phyloP scores from a whole-genome alignment of 1,140 invertebrate genomes.

The Platorchestia sp. region DNA sequence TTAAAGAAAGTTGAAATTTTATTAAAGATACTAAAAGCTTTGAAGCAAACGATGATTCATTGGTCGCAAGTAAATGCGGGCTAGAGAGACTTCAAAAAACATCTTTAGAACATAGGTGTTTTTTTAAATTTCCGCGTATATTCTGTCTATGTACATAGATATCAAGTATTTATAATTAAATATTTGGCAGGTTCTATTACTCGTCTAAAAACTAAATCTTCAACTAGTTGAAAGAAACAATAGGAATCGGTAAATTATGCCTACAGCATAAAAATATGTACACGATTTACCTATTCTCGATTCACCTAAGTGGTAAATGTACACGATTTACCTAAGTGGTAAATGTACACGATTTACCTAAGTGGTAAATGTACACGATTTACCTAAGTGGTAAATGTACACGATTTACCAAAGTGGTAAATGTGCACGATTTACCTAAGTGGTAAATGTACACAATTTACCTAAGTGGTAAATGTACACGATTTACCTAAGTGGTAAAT shows the following conservation, averaged over 20 bases:
- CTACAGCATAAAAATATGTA: not conserved
- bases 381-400: not conserved
- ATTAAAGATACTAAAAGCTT: not conserved
- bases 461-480: not conserved
- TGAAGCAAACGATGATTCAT: not conserved
- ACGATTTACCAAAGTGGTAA: not conserved
- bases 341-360: not conserved
- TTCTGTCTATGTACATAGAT: not conserved
- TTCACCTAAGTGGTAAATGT: too few relatives aligned
- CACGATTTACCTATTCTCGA: not conserved
- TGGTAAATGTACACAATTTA: not conserved
- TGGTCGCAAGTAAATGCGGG: not conserved
- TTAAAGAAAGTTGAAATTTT: not conserved
- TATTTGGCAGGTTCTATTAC: constrained; percentile 8
- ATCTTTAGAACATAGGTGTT: not conserved
- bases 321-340: not conserved
- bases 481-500: not conserved
- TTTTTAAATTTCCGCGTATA: not conserved
- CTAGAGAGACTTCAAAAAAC: not conserved
- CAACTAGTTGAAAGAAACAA: not conserved
- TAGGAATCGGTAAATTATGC: not conserved
- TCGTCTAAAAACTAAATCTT: not conserved
- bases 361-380: not conserved
- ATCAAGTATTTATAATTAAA: not conserved
- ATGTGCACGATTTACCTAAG: not conserved